Percentiles rank a stretch among this genome's conserved stretches.
phyloP scores from a whole-genome alignment of 2,113 vertebrate genomes.

The Pomatorhinus ruficollis region DNA sequence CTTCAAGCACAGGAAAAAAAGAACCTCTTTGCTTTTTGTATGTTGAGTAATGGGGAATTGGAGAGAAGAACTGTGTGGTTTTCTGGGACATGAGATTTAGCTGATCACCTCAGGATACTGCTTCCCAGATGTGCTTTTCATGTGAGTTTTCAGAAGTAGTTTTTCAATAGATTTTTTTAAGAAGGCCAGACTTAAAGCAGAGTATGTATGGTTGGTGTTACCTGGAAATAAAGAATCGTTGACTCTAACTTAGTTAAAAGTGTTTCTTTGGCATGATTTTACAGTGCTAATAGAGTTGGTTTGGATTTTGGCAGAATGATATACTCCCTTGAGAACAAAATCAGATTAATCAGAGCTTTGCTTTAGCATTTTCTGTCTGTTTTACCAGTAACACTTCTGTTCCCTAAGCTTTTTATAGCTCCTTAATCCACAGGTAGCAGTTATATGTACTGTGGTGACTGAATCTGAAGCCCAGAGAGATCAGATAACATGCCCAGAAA shows the following conservation, averaged over 20 bases:
- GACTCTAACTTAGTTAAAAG: background rate
- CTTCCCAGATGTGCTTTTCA: background rate
- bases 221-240: background rate
- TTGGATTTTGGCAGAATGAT: background rate
- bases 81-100: slow-evolving; percentile 18
- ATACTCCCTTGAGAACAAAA: background rate
- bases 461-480: background rate
- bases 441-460: background rate
- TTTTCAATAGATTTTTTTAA: background rate
- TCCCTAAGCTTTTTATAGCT: background rate
- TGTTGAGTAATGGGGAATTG: background rate
- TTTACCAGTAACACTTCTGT: background rate
- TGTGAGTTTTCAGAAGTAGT: background rate
- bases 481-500: background rate
- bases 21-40: background rate
- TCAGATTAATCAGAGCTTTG: background rate
- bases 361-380: background rate
- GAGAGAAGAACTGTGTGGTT: background rate
- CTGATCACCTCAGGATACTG: background rate
- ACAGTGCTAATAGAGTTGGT: background rate
- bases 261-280: background rate
- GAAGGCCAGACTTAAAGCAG: background rate
- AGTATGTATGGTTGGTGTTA: background rate
- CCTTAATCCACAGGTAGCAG: background rate
- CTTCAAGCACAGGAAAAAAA: background rate